These are phyloP conservation scores for Gymnopithys bicolor DNA, from an alignment of 2,797 vertebrate species.

Conservation along the genomic window DNA sequence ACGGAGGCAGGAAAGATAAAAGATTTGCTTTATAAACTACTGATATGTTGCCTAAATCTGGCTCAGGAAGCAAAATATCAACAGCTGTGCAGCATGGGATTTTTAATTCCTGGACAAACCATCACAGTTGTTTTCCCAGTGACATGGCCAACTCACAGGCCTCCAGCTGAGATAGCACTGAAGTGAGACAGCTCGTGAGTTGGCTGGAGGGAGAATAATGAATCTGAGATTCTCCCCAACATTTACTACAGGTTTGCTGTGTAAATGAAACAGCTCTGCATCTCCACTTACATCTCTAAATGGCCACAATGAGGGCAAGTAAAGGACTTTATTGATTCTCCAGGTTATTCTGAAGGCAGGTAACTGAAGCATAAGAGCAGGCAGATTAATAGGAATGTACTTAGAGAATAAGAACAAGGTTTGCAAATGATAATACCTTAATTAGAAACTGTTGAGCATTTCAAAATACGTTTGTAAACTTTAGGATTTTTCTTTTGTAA, in stretches of 20 bases:
- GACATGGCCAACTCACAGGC: not conserved
- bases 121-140: not conserved
- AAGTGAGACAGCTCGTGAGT: not conserved
- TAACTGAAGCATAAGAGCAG: not conserved
- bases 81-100: constrained; percentile 5
- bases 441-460: not conserved
- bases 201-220: not conserved
- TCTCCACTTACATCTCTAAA: not conserved
- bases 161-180: not conserved
- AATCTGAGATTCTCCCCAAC: not conserved
- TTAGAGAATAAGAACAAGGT: not conserved
- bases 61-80: not conserved
- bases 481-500: not conserved
- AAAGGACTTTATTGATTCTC: not conserved
- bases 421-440: not conserved
- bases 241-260: not conserved
- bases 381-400: not conserved
- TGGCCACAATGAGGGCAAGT: not conserved
- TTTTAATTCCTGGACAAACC: constrained; percentile 37
- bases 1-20: constrained; percentile 19
- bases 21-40: constrained; percentile 2
- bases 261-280: not conserved
- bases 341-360: not conserved
- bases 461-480: not conserved
- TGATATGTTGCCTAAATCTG: not conserved